Conservation (phyloP, 2,888 invertebrate species). For the Mythimna albipuncta region DNA sequence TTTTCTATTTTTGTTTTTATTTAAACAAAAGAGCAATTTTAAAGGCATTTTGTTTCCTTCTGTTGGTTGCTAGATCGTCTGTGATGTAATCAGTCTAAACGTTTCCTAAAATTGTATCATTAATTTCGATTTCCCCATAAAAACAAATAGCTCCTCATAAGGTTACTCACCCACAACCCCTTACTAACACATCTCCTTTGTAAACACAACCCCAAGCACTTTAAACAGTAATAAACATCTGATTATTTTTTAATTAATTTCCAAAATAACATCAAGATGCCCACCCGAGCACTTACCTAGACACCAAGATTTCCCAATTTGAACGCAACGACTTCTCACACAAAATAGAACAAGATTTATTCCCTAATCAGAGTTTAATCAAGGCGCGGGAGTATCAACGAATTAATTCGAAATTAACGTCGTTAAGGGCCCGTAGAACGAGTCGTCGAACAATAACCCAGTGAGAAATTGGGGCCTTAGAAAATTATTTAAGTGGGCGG, state of each 20-base stretch:
- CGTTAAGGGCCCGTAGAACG: conserved; percentile 75
- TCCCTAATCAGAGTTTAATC: conserved; percentile 86
- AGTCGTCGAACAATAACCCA: conserved; percentile 82
- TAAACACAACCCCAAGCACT: conserved; percentile 29
- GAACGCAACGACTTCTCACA: conserved; percentile 61
- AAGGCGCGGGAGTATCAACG: conserved; percentile 79
- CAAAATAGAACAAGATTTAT: conserved; percentile 79
- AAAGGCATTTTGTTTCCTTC: background rate
- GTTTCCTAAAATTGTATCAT: background rate
- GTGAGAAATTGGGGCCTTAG: conserved; percentile 77
- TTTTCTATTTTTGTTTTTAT: background rate
- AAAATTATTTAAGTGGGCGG: conserved; percentile 76
- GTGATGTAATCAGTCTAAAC: background rate
- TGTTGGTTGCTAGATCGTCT: too few relatives aligned
- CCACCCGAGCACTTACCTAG: conserved; percentile 32
- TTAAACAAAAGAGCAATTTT: background rate
- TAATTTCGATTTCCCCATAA: background rate
- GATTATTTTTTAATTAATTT: conserved; percentile 54
- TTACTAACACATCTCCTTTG: conserved; percentile 21
- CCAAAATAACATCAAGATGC: conserved; percentile 45
- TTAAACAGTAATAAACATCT: conserved; percentile 56
- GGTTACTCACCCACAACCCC: background rate
- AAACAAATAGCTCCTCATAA: background rate
- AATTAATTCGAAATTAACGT: conserved; percentile 87
- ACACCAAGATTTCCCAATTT: conserved; percentile 58